Evolutionary conservation across 2,113 vertebrate genomes (phyloP).

Genomic region (Chaetops frenatus): DNA sequence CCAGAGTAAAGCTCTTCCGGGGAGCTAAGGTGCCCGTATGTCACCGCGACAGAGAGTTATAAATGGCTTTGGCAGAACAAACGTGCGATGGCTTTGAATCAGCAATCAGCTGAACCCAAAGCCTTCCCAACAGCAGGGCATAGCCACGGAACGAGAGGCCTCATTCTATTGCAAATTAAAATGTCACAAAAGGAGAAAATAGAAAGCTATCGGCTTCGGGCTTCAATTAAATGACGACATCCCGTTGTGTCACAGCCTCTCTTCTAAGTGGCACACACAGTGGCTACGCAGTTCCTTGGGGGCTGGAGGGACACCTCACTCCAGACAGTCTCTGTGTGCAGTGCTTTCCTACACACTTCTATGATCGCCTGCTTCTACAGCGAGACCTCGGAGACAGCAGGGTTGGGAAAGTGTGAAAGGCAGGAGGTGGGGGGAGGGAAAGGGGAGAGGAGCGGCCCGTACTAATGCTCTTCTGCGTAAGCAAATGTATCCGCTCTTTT

Average conservation of each 20-base stretch:
- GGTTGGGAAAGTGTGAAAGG: neutral
- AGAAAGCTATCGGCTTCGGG: neutral
- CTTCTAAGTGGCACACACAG: neutral
- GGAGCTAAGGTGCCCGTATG: slow-evolving; percentile 42
- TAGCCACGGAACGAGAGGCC: neutral
- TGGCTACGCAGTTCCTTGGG: neutral
- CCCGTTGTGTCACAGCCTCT: neutral
- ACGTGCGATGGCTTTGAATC: slow-evolving; percentile 56
- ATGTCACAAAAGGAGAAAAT: neutral
- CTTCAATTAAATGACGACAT: neutral
- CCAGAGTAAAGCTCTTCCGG: slow-evolving; percentile 15
- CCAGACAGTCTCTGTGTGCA: neutral
- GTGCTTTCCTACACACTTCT: neutral
- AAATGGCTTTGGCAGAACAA: slow-evolving; percentile 72
- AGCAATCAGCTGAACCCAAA: slow-evolving; percentile 14
- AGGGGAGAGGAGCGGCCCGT: neutral
- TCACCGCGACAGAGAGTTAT: slow-evolving; percentile 57
- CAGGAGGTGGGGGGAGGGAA: neutral
- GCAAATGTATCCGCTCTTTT: neutral
- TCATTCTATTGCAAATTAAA: neutral
- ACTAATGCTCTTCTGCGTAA: neutral
- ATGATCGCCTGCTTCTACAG: neutral
- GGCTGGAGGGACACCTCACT: neutral
- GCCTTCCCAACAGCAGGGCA: neutral
- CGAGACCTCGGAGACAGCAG: neutral